phyloP scores from a whole-genome alignment of 2,888 invertebrate species.

The Eupithecia subumbrata region DNA sequence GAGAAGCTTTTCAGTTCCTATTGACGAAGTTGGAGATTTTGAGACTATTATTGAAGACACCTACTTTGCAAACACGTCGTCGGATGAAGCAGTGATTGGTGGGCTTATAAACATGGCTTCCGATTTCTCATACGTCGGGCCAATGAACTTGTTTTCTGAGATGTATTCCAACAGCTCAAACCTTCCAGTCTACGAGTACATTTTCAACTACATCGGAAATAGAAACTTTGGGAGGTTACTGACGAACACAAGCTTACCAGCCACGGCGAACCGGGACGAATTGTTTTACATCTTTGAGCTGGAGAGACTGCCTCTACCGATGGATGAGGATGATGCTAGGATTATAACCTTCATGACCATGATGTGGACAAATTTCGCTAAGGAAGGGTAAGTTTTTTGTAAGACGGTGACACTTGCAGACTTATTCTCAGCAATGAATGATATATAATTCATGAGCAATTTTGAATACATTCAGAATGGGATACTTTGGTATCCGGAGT shows the following conservation, averaged over 20 bases:
- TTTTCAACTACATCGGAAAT: slow-evolving; percentile 72
- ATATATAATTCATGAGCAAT: background rate
- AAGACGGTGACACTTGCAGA: background rate
- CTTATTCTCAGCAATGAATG: background rate
- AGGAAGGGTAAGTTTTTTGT: slow-evolving; percentile 66
- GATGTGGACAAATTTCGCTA: slow-evolving; percentile 82
- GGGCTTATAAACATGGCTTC: slow-evolving; percentile 75
- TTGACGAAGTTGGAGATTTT: slow-evolving; percentile 61
- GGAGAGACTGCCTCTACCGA: slow-evolving; percentile 68
- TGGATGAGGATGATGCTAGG: slow-evolving; percentile 74
- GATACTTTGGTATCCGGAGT: background rate
- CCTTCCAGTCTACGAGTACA: slow-evolving; percentile 64
- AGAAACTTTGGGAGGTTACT: slow-evolving; percentile 72
- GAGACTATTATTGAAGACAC: slow-evolving; percentile 65
- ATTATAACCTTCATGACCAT: slow-evolving; percentile 77
- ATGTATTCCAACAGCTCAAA: slow-evolving; percentile 65
- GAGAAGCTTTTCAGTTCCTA: slow-evolving; percentile 57
- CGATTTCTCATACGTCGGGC: slow-evolving; percentile 73
- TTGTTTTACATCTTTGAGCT: slow-evolving; percentile 74
- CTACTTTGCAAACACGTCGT: slow-evolving; percentile 66
- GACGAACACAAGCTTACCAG: slow-evolving; percentile 70
- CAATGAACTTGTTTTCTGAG: slow-evolving; percentile 69
- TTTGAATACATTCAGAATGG: background rate
- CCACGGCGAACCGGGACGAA: slow-evolving; percentile 72
- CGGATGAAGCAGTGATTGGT: slow-evolving; percentile 69